phyloP scores from a whole-genome alignment of 1,140 invertebrate genomes.

The Eulimnadia texana region DNA sequence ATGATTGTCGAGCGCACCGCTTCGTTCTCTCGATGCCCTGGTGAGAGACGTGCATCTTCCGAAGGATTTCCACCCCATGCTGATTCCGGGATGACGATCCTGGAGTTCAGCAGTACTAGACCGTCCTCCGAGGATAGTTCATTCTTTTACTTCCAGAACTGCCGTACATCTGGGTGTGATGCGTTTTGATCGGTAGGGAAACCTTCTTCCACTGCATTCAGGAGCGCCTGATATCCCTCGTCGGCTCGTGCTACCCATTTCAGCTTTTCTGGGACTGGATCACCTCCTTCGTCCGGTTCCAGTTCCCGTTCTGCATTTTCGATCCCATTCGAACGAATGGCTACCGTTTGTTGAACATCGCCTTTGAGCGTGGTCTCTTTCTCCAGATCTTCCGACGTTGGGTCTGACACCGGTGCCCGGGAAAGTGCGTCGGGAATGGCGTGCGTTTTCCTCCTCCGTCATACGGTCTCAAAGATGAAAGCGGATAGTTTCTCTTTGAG shows the following conservation, averaged over 20 bases:
- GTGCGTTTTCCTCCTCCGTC: conserved; percentile 9
- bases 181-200: not conserved
- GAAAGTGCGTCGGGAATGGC: conserved; percentile 4
- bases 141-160: not conserved
- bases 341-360: not conserved
- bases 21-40: conserved; percentile 24
- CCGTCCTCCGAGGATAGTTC: not conserved
- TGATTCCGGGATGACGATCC: conserved; percentile 3
- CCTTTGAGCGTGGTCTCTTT: not conserved
- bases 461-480: conserved; percentile 14
- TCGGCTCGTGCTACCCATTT: not conserved
- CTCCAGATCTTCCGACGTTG: conserved; percentile 1
- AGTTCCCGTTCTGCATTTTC: too few relatives aligned
- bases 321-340: not conserved
- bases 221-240: not conserved
- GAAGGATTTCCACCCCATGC: not conserved
- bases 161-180: not conserved
- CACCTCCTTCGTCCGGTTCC: too few relatives aligned
- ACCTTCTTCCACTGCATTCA: not conserved
- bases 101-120: not conserved
- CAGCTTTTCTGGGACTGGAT: not conserved
- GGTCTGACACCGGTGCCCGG: not conserved
- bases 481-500: conserved; percentile 8
- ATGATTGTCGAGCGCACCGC: conserved; percentile 25
- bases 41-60: conserved; percentile 13